phyloP scores from a whole-genome alignment of 2,888 invertebrate genomes.

The Biston betularia region DNA sequence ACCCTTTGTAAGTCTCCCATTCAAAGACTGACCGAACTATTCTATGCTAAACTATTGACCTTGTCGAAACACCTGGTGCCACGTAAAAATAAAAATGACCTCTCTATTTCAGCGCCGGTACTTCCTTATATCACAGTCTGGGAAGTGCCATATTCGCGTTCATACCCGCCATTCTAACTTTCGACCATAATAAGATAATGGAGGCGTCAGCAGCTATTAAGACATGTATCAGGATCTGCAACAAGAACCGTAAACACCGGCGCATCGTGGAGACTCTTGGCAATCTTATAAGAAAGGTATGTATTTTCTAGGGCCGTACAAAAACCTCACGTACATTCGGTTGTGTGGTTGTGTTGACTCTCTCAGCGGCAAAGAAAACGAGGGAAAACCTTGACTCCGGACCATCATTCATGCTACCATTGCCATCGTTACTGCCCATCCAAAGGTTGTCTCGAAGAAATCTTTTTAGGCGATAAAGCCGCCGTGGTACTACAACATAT shows the following conservation, averaged over 20 bases:
- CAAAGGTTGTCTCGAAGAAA: no score
- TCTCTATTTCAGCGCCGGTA: conserved; percentile 86
- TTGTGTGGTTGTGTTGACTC: no score
- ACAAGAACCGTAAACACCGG: conserved; percentile 88
- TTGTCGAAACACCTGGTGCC: not conserved
- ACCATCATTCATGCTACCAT: no score
- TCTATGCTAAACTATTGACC: no score
- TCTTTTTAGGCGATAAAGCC: no score
- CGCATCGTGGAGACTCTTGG: conserved; percentile 92
- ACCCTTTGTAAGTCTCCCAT: no score
- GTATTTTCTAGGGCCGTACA: not conserved
- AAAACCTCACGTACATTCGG: no score
- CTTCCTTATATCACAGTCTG: conserved; percentile 96
- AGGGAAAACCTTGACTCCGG: no score
- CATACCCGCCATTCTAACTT: conserved; percentile 96
- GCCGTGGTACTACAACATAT: no score
- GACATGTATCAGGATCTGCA: conserved; percentile 92
- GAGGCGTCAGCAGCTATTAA: conserved; percentile 92
- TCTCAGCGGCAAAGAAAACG: no score
- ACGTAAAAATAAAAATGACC: not conserved
- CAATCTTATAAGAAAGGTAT: conserved; percentile 89
- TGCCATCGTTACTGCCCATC: no score
- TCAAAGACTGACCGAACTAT: no score
- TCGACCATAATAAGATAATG: conserved; percentile 92
- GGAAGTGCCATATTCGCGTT: conserved; percentile 96